These are phyloP conservation scores for Argyrosomus regius DNA, from an alignment of 2,797 vertebrate species.

Conservation along the genomic window DNA sequence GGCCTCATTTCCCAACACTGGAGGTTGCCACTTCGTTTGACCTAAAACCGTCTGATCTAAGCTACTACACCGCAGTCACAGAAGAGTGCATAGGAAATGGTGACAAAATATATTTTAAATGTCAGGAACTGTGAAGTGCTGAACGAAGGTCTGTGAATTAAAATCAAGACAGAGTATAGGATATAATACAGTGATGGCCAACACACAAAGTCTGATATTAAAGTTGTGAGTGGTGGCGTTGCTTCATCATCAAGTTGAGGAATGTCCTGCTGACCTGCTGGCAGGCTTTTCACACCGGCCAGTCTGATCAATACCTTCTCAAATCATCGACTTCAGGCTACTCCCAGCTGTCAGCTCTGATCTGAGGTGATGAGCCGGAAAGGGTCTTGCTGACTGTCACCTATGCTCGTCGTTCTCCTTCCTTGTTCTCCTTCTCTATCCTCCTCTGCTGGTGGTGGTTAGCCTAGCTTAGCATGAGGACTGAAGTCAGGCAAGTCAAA, in stretches of 20 bases:
- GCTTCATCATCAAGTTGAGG: neutral
- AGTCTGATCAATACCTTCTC: slow-evolving; percentile 63
- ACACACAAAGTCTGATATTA: neutral
- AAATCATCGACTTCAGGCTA: slow-evolving; percentile 38
- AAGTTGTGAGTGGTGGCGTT: neutral
- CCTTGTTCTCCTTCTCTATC: neutral
- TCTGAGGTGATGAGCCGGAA: slow-evolving; percentile 48
- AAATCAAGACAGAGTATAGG: neutral
- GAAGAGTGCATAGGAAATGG: too few species aligned
- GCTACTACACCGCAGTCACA: too few species aligned
- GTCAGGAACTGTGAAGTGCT: too few species aligned
- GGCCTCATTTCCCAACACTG: too few species aligned
- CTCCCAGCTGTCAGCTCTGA: slow-evolving; percentile 57
- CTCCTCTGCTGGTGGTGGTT: neutral
- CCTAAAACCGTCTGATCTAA: too few species aligned
- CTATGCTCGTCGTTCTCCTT: slow-evolving; percentile 9
- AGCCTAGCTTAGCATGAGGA: neutral
- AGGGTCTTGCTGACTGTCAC: slow-evolving; percentile 7
- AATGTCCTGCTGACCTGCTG: slow-evolving; percentile 12
- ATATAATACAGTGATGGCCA: too few species aligned
- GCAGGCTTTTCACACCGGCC: slow-evolving; percentile 47
- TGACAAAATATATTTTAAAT: too few species aligned
- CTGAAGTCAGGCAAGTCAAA: neutral
- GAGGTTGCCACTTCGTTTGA: too few species aligned
- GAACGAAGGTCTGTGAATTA: too few species aligned